Evolutionary conservation across 2,888 invertebrate genomes (phyloP).

Genomic region (Schizotus pectinicornis): DNA sequence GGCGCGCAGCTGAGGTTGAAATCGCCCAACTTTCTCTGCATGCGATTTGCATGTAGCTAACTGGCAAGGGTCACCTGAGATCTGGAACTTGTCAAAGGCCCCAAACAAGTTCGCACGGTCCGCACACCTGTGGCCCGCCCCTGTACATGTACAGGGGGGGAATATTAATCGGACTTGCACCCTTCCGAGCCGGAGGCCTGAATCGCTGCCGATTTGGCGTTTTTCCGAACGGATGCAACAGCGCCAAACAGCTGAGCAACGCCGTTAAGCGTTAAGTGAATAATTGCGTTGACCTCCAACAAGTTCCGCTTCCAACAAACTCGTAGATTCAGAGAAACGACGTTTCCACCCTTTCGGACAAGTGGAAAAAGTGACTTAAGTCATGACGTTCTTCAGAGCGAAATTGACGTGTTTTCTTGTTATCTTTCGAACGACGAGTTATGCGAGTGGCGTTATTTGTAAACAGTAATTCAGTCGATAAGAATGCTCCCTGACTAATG

Average conservation of each 20-base stretch:
- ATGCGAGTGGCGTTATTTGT: conserved; percentile 11
- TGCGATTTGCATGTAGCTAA: background rate
- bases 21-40: too few relatives aligned
- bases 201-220: background rate
- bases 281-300: conserved; percentile 27
- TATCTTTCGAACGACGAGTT: background rate
- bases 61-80: conserved; percentile 8
- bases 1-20: too few relatives aligned
- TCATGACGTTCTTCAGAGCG: background rate
- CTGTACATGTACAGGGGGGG: background rate
- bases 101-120: conserved; percentile 20
- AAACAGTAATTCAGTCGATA: conserved; percentile 24
- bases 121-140: conserved; percentile 16
- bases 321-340: too few relatives aligned
- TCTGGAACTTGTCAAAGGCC: too few relatives aligned
- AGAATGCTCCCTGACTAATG: conserved; percentile 24
- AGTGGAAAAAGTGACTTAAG: too few relatives aligned
- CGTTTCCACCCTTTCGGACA: too few relatives aligned
- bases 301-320: conserved; percentile 12
- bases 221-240: background rate
- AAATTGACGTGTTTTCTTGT: background rate
- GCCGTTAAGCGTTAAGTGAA: conserved; percentile 27
- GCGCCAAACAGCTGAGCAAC: conserved; percentile 21
- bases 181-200: too few relatives aligned
- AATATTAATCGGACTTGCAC: background rate